Evolutionary conservation across 2,113 vertebrate species (phyloP).

Genomic region (Crotalus helleri): DNA sequence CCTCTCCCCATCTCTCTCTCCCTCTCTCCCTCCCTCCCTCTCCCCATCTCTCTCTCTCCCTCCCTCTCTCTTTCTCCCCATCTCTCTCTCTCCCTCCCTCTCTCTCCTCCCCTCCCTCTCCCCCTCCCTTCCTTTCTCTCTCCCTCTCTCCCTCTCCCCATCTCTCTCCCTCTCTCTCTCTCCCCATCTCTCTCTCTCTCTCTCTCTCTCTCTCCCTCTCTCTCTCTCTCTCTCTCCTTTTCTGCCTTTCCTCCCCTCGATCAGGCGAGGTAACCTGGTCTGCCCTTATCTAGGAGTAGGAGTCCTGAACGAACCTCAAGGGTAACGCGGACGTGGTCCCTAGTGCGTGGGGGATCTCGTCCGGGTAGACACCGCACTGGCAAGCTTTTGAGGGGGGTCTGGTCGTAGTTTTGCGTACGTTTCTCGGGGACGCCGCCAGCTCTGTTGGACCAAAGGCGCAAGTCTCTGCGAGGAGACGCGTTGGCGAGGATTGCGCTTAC

Average conservation of each 20-base stretch:
- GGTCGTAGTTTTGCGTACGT: not conserved
- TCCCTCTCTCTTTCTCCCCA: rapidly evolving
- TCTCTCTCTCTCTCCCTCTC: no score
- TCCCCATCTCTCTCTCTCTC: no score
- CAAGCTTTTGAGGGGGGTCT: not conserved
- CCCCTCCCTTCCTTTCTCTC: no score
- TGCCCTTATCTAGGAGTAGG: not conserved
- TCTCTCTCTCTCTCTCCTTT: no score
- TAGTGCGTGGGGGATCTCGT: not conserved
- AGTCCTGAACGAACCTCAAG: not conserved
- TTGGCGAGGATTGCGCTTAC: not conserved
- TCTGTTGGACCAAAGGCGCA: not conserved
- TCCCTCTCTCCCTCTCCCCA: no score
- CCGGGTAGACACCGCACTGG: not conserved
- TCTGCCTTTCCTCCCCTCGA: no score
- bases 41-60: no score
- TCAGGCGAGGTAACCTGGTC: not conserved
- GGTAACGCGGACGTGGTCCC: not conserved
- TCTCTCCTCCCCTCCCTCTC: rapidly evolving
- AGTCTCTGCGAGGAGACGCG: not conserved
- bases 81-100: no score
- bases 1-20: no score
- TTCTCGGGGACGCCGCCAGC: not conserved
- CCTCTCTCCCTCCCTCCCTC: no score
- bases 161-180: no score